A percentile compares a stretch with the other conserved stretches of the same genome.
Conservation (phyloP, 2,113 vertebrate species). For the Anthoscopus minutus region DNA sequence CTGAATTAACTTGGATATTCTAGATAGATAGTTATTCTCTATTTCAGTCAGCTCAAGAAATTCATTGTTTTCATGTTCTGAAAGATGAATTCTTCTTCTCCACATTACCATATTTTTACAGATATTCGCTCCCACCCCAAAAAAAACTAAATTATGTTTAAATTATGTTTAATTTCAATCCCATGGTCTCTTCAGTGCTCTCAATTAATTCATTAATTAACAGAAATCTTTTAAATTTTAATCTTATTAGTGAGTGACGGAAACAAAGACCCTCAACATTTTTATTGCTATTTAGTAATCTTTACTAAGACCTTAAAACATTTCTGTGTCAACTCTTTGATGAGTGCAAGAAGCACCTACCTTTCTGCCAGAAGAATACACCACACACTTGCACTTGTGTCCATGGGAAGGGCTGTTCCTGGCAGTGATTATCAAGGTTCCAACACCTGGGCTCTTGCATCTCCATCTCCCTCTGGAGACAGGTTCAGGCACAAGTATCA, state of each 20-base stretch:
- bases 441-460: accelerated
- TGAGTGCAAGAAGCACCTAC: not conserved
- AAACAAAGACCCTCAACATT: not conserved
- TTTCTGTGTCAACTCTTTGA: not conserved
- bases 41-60: not conserved
- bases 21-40: not conserved
- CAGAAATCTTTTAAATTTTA: not conserved
- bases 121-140: not conserved
- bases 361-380: not conserved
- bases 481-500: not conserved
- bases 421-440: not conserved
- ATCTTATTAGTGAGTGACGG: not conserved
- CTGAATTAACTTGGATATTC: not conserved
- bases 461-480: not conserved
- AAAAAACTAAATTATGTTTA: not conserved
- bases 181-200: not conserved
- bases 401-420: not conserved
- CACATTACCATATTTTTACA: not conserved
- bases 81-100: not conserved
- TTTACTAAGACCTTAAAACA: not conserved
- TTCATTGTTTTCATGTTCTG: not conserved
- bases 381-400: not conserved
- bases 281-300: not conserved
- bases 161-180: not conserved
- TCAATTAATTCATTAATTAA: not conserved